Conservation (phyloP, 2,888 invertebrate species). For the Hermodice carunculata region DNA sequence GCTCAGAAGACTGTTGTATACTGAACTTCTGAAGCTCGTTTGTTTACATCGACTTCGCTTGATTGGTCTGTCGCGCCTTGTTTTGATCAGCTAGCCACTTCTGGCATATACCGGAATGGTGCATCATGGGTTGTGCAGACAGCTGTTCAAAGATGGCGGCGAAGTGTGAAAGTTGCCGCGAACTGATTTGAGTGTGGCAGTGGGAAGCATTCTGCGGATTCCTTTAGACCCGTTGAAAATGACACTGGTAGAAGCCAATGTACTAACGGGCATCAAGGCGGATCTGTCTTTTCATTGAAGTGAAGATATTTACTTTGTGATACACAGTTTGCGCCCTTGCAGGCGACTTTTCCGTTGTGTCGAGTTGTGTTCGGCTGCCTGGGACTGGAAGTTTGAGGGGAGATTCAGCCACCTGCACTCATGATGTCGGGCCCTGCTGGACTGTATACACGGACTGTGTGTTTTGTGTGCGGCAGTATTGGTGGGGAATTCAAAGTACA, state of each 20-base stretch:
- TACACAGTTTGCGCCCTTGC: not conserved
- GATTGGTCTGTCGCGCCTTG: no score
- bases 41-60: no score
- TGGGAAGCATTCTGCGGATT: not conserved
- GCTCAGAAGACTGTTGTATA: no score
- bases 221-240: not conserved
- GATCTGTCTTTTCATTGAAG: not conserved
- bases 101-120: no score
- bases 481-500: slow-evolving; percentile 70
- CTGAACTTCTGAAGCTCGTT: no score
- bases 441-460: slow-evolving; percentile 43
- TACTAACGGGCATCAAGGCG: not conserved
- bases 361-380: no score
- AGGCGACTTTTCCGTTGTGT: no score
- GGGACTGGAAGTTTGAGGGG: no score
- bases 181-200: not conserved
- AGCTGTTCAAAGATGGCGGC: slow-evolving; percentile 32
- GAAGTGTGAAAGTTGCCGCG: slow-evolving; percentile 9
- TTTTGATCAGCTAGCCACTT: no score
- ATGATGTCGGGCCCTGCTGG: slow-evolving; percentile 1
- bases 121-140: slow-evolving; percentile 22
- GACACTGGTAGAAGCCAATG: not conserved
- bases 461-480: slow-evolving; percentile 67
- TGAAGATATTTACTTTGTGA: not conserved
- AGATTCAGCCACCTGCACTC: not conserved